A percentile compares a stretch with the other conserved stretches of the same genome.
phyloP scores from a whole-genome alignment of 2,113 vertebrate species.

The Spea multiplicata region DNA sequence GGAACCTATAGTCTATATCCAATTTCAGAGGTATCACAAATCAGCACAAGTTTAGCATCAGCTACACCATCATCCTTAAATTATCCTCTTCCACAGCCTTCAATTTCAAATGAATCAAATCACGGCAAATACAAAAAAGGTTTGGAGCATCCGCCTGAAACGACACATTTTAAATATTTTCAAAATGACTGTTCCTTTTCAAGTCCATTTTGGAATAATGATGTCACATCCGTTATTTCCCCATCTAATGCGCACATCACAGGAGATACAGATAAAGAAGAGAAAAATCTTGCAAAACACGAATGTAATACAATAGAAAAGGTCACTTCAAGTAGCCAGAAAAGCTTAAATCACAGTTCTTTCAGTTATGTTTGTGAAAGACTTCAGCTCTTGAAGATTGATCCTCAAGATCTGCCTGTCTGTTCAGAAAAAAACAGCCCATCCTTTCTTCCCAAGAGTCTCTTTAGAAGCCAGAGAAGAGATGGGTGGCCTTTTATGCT shows the following conservation, averaged over 20 bases:
- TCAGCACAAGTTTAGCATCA: not conserved
- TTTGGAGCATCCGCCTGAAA: slow-evolving; percentile 4
- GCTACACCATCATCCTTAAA: slow-evolving; percentile 44
- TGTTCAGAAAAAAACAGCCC: slow-evolving; percentile 45
- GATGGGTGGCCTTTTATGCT: slow-evolving; percentile 93
- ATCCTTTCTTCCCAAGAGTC: slow-evolving; percentile 66
- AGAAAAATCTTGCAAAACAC: slow-evolving; percentile 42
- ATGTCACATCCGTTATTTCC: slow-evolving; percentile 57
- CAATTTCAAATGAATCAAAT: slow-evolving; percentile 39
- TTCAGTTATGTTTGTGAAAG: slow-evolving; percentile 84
- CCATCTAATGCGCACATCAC: slow-evolving; percentile 63
- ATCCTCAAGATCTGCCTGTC: slow-evolving; percentile 30
- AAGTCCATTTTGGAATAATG: slow-evolving; percentile 85
- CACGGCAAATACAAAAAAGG: slow-evolving; percentile 41
- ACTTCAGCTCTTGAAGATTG: slow-evolving; percentile 74
- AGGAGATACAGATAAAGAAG: slow-evolving; percentile 44
- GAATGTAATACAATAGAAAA: slow-evolving; percentile 52
- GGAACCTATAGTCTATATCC: slow-evolving; percentile 66
- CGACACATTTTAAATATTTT: slow-evolving; percentile 62
- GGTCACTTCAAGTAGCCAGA: slow-evolving; percentile 70
- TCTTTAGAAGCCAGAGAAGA: slow-evolving; percentile 77
- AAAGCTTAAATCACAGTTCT: slow-evolving; percentile 81
- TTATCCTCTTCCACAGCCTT: slow-evolving; percentile 32
- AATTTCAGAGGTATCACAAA: slow-evolving; percentile 62
- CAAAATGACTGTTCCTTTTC: slow-evolving; percentile 75